Conservation (phyloP, 2,797 vertebrate species). For the Sarcophilus harrisii region DNA sequence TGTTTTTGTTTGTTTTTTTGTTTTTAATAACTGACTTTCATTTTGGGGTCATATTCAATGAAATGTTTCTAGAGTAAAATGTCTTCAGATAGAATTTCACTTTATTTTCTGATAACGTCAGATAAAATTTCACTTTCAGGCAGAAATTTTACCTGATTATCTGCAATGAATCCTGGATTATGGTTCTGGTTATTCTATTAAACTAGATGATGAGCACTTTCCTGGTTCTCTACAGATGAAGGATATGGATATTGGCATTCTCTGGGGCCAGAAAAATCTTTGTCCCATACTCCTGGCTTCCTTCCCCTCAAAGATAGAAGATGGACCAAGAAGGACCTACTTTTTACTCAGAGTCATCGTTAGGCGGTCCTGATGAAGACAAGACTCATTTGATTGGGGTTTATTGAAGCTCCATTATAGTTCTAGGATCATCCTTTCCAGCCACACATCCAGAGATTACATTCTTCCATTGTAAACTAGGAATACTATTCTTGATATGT, state of each 20-base stretch:
- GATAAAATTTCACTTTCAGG: not conserved
- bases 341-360: not conserved
- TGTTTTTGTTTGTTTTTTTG: not conserved
- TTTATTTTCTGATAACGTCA: too few relatives aligned
- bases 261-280: not conserved
- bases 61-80: not conserved
- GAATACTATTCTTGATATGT: not conserved
- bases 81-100: not conserved
- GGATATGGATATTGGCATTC: not conserved
- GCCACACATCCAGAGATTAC: not conserved
- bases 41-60: not conserved
- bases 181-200: not conserved
- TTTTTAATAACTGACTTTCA: not conserved
- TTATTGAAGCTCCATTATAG: too few relatives aligned
- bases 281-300: not conserved
- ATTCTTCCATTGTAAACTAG: not conserved
- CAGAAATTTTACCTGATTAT: not conserved
- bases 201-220: not conserved
- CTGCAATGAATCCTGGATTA: not conserved
- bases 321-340: not conserved
- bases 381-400: not conserved
- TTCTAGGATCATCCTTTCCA: not conserved
- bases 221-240: not conserved
- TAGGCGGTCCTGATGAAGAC: not conserved
- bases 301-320: not conserved